phyloP scores from a whole-genome alignment of 2,797 vertebrate genomes.

The Adrianichthys oophorus region DNA sequence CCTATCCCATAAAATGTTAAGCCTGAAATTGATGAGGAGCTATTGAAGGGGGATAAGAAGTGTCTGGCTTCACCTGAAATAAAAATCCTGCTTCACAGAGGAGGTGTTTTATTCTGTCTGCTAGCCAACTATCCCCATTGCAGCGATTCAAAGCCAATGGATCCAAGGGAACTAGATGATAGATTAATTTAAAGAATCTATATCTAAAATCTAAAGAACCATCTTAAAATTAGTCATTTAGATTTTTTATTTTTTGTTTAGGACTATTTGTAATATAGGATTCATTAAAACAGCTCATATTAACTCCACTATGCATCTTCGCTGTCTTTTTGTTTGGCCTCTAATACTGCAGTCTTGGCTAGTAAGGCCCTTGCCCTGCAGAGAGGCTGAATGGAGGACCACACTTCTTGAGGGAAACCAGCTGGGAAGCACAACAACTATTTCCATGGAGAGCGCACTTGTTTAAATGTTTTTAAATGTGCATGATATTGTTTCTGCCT shows the following conservation, averaged over 20 bases:
- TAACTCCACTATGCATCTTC: conserved; percentile 1
- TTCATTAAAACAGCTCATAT: background rate
- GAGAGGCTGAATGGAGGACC: conserved; percentile 22
- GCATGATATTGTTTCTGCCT: conserved; percentile 43
- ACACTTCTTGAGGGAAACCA: conserved; percentile 53
- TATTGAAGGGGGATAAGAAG: conserved; percentile 86
- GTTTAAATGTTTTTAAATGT: conserved; percentile 52
- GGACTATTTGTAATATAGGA: too few relatives aligned
- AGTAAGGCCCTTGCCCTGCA: conserved; percentile 8
- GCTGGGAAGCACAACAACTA: conserved; percentile 56
- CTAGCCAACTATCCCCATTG: conserved; percentile 70
- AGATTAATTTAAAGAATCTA: conserved; percentile 65
- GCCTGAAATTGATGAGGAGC: conserved; percentile 91
- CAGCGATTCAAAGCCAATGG: conserved; percentile 53
- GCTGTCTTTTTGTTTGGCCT: conserved; percentile 1
- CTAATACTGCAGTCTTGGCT: conserved; percentile 2
- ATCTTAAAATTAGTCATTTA: background rate
- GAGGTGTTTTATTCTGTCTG: conserved; percentile 83
- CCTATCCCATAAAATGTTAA: conserved; percentile 96
- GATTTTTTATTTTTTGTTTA: background rate
- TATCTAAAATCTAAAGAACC: conserved; percentile 18
- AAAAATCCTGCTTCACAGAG: conserved; percentile 91
- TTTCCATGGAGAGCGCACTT: conserved; percentile 48
- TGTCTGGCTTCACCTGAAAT: conserved; percentile 93
- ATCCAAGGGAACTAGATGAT: conserved; percentile 51